Percentiles rank a stretch among this genome's conserved stretches.
These are phyloP conservation scores for Lacanobia oleracea DNA, from an alignment of 2,888 invertebrate species.

Conservation along the genomic window DNA sequence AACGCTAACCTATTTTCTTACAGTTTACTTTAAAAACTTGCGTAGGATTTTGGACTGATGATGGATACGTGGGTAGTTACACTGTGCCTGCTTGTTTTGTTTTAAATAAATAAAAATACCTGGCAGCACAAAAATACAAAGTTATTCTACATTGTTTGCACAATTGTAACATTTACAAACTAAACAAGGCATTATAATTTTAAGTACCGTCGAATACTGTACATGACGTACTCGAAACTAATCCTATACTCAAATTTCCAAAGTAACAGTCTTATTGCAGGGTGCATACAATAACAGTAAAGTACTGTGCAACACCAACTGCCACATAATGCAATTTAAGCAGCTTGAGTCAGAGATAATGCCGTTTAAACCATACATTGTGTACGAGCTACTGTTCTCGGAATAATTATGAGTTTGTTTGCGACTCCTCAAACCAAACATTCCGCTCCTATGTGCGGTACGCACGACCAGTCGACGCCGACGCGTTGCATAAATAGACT, in stretches of 20 bases:
- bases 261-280: slow-evolving; percentile 18
- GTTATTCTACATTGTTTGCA: slow-evolving; percentile 36
- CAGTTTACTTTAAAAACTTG: slow-evolving; percentile 44
- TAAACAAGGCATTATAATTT: slow-evolving; percentile 21
- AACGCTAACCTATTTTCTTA: slow-evolving; percentile 46
- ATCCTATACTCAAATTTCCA: slow-evolving; percentile 33
- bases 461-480: slow-evolving; percentile 77
- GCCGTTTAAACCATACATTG: slow-evolving; percentile 77
- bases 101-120: slow-evolving; percentile 43
- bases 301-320: slow-evolving; percentile 45
- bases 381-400: slow-evolving; percentile 78
- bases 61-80: slow-evolving; percentile 33
- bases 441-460: slow-evolving; percentile 81
- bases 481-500: slow-evolving; percentile 87
- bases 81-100: slow-evolving; percentile 26
- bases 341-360: slow-evolving; percentile 75
- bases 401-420: slow-evolving; percentile 86
- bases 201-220: slow-evolving; percentile 5
- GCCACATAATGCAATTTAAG: slow-evolving; percentile 67
- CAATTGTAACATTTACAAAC: slow-evolving; percentile 25
- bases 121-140: slow-evolving; percentile 27
- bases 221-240: slow-evolving; percentile 28
- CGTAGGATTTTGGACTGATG: slow-evolving; percentile 37
- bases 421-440: slow-evolving; percentile 88
- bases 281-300: slow-evolving; percentile 43